Conservation (phyloP, 1,140 invertebrate genomes). For the Dolichoris vasculosae region DNA sequence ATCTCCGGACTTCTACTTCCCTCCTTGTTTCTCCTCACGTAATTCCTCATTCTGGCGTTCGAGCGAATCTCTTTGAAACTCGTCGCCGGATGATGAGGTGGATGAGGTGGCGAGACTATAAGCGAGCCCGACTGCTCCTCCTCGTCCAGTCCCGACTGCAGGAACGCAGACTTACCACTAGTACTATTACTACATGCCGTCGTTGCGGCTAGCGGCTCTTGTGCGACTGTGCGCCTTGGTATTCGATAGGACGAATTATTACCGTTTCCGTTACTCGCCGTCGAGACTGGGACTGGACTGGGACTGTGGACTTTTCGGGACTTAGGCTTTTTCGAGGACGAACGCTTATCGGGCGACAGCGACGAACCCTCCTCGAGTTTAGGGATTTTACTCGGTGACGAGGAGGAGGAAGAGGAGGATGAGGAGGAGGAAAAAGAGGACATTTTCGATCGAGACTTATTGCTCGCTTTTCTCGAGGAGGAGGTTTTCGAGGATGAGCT, state of each 20-base stretch:
- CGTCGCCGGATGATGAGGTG: slow-evolving; percentile 58
- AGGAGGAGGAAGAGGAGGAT: slow-evolving; percentile 58
- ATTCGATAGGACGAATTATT: slow-evolving; percentile 63
- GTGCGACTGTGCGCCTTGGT: slow-evolving; percentile 64
- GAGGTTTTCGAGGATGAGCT: slow-evolving; percentile 59
- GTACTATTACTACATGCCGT: background rate
- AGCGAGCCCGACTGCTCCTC: slow-evolving; percentile 72
- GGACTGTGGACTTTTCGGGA: slow-evolving; percentile 67
- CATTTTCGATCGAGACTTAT: slow-evolving; percentile 68
- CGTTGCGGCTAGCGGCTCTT: background rate
- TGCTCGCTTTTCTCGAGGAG: slow-evolving; percentile 66
- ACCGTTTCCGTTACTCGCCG: slow-evolving; percentile 1
- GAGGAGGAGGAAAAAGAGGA: slow-evolving; percentile 63
- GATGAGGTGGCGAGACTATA: slow-evolving; percentile 70
- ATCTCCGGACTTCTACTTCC: slow-evolving; percentile 72
- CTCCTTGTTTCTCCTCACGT: slow-evolving; percentile 79
- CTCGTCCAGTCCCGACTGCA: slow-evolving; percentile 55
- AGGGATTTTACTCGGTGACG: slow-evolving; percentile 61
- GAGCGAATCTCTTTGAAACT: slow-evolving; percentile 78
- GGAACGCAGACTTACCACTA: background rate
- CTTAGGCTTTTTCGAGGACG: slow-evolving; percentile 65
- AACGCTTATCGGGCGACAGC: slow-evolving; percentile 21
- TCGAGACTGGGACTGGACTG: slow-evolving; percentile 61
- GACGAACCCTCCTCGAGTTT: slow-evolving; percentile 62
- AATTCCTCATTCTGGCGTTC: slow-evolving; percentile 78